Conservation (phyloP, 2,113 vertebrate genomes). For the Upupa epops region DNA sequence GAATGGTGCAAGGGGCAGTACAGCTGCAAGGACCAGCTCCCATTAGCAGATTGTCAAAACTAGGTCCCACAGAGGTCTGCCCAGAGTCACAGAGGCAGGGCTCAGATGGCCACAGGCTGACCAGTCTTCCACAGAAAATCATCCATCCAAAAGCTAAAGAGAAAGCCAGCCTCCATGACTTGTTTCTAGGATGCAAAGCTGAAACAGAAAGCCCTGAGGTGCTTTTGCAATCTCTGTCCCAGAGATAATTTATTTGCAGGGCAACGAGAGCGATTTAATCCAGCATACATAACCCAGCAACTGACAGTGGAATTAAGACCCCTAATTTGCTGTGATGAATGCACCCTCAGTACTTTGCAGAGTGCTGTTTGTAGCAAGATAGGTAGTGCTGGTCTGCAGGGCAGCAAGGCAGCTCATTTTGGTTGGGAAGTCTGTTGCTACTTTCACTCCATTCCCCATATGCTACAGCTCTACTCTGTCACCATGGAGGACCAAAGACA, state of each 20-base stretch:
- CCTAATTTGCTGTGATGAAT: background rate
- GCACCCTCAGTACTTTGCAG: background rate
- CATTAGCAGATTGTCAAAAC: background rate
- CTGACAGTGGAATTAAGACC: background rate
- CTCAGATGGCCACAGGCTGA: background rate
- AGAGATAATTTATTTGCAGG: background rate
- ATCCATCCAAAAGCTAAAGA: background rate
- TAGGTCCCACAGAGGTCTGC: background rate
- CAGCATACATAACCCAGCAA: background rate
- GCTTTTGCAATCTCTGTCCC: background rate
- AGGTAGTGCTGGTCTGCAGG: background rate
- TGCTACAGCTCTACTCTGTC: background rate
- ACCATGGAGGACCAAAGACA: background rate
- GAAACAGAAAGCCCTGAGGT: background rate
- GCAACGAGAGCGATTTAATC: background rate
- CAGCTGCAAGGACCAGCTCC: background rate
- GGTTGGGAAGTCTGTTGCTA: background rate
- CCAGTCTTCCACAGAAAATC: background rate
- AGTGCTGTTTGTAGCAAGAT: background rate
- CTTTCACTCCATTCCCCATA: background rate
- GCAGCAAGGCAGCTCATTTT: background rate
- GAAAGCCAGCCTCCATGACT: background rate
- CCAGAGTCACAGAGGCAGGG: background rate
- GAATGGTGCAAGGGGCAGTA: background rate
- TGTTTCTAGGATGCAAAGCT: background rate